Evolutionary conservation across 2,113 vertebrate species (phyloP).

Genomic region (Herpetotheres cachinnans): DNA sequence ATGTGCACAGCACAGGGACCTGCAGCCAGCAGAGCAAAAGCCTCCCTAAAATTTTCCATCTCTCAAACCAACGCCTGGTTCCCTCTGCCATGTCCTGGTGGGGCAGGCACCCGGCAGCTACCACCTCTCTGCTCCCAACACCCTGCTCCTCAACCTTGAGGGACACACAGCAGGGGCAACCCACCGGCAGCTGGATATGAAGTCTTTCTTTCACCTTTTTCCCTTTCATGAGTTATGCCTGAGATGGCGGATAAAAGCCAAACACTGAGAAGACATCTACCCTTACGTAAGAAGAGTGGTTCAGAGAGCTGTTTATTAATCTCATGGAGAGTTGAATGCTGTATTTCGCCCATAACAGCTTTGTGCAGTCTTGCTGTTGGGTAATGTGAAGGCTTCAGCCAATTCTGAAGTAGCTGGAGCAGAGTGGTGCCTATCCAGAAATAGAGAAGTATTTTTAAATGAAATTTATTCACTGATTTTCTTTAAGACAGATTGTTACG

Average conservation of each 20-base stretch:
- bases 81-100: fast-evolving
- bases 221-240: fast-evolving
- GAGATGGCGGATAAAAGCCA: neutral
- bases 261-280: neutral
- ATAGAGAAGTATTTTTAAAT: slow-evolving; percentile 46
- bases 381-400: neutral
- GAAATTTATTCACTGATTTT: slow-evolving; percentile 25
- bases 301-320: neutral
- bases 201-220: neutral
- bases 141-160: fast-evolving
- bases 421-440: neutral
- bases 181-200: fast-evolving
- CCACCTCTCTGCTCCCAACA: fast-evolving
- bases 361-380: neutral
- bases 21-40: neutral
- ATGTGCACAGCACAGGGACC: neutral
- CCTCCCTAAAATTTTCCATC: neutral
- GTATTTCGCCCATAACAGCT: neutral
- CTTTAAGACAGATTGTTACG: slow-evolving; percentile 4
- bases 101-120: neutral
- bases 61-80: fast-evolving
- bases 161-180: neutral
- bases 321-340: neutral
- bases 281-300: neutral
- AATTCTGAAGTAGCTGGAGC: slow-evolving; percentile 10